Percentiles rank a stretch among this genome's conserved stretches.
phyloP scores from a whole-genome alignment of 2,888 invertebrate species.

The Gryllus longicercus region DNA sequence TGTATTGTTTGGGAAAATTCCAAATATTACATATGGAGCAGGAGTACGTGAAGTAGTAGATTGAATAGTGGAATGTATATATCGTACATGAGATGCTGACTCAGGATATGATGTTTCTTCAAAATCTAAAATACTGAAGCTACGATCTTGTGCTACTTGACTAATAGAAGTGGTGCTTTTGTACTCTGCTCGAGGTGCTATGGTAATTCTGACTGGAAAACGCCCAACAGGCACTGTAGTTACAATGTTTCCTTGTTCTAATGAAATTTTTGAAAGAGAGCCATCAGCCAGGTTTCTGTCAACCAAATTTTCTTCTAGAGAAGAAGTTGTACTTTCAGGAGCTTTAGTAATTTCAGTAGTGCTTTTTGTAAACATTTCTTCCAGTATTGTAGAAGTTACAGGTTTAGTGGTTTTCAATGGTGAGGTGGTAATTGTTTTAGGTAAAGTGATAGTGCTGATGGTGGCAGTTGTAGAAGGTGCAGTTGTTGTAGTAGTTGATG shows the following conservation, averaged over 20 bases:
- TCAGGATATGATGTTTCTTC: neutral
- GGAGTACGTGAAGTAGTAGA: slow-evolving; percentile 31
- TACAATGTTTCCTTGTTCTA: neutral
- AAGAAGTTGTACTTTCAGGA: too few relatives aligned
- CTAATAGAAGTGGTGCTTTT: neutral
- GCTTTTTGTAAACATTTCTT: too few relatives aligned
- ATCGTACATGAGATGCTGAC: neutral
- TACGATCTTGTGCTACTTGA: neutral
- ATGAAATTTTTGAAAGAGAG: neutral
- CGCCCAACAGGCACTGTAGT: neutral
- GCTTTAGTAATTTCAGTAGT: too few relatives aligned
- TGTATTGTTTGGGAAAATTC: slow-evolving; percentile 74
- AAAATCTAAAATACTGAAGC: neutral
- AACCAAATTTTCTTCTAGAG: neutral
- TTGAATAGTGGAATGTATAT: neutral
- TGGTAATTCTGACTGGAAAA: slow-evolving; percentile 20
- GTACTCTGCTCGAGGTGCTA: neutral
- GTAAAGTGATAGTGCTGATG: neutral
- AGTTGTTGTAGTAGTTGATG: too few relatives aligned
- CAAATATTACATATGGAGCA: slow-evolving; percentile 66
- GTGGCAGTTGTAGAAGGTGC: neutral
- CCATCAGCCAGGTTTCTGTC: too few relatives aligned
- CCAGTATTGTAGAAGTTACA: too few relatives aligned
- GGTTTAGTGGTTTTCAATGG: too few relatives aligned
- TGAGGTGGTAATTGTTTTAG: neutral